Conservation (phyloP, 2,797 vertebrate genomes). For the Anabas testudineus region DNA sequence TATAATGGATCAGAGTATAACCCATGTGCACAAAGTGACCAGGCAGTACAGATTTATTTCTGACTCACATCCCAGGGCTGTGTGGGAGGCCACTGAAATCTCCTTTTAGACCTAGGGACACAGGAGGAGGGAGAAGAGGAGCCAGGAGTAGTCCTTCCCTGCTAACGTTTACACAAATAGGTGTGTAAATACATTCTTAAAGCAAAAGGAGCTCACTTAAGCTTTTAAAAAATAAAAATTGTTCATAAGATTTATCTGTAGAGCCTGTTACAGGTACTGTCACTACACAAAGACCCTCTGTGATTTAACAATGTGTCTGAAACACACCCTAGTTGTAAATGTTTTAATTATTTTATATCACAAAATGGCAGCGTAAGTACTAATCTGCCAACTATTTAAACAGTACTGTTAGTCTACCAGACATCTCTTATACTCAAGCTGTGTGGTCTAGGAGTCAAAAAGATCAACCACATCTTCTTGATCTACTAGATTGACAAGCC, state of each 20-base stretch:
- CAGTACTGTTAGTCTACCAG: neutral
- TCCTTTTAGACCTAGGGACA: conserved; percentile 50
- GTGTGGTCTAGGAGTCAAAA: neutral
- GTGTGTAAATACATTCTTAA: conserved; percentile 11
- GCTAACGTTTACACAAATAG: conserved; percentile 49
- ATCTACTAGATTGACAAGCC: neutral
- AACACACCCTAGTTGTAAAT: neutral
- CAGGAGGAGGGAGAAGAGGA: conserved; percentile 47
- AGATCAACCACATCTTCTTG: neutral
- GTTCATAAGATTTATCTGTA: neutral
- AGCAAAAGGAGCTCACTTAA: neutral
- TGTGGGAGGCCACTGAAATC: conserved; percentile 70
- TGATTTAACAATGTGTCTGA: neutral
- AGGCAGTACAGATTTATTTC: neutral
- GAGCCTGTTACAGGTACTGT: too few relatives aligned
- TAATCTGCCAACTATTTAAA: neutral
- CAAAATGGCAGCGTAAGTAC: neutral
- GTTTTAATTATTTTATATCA: neutral
- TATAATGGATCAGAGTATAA: neutral
- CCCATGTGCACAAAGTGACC: conserved; percentile 22
- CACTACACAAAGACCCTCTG: too few relatives aligned
- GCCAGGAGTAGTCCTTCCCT: conserved; percentile 55
- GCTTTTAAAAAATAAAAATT: neutral
- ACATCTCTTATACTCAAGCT: neutral
- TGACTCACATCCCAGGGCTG: conserved; percentile 73